These are phyloP conservation scores for Operophtera brumata DNA, from an alignment of 2,888 invertebrate genomes.

Conservation along the genomic window DNA sequence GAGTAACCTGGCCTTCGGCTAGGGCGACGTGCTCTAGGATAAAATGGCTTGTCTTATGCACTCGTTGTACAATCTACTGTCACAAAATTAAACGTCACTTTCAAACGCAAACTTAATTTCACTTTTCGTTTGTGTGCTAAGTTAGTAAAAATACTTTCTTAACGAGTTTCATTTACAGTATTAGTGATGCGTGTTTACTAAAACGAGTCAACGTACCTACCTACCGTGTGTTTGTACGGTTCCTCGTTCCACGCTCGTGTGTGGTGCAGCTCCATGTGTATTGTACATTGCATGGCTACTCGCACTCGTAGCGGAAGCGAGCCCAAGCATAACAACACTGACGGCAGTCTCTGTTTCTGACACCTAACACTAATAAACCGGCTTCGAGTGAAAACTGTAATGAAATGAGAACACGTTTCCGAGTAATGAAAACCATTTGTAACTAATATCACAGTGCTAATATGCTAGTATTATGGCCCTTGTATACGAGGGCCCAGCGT, in stretches of 20 bases:
- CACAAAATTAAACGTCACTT: not conserved
- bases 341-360: conserved; percentile 65
- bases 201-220: conserved; percentile 58
- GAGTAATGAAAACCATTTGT: conserved; percentile 28
- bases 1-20: too few relatives aligned
- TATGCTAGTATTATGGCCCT: too few relatives aligned
- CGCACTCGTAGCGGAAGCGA: conserved; percentile 59
- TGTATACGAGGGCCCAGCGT: too few relatives aligned
- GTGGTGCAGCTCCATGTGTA: conserved; percentile 27
- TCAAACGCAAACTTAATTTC: not conserved
- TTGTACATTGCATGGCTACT: conserved; percentile 14
- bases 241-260: conserved; percentile 45
- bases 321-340: conserved; percentile 69
- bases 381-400: conserved; percentile 65
- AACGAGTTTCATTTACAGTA: conserved; percentile 28
- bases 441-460: conserved; percentile 11
- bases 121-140: conserved; percentile 9
- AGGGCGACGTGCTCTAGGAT: too few relatives aligned
- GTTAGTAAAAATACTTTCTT: conserved; percentile 20
- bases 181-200: conserved; percentile 61
- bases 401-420: conserved; percentile 63
- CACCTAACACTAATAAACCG: conserved; percentile 69
- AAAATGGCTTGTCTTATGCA: too few relatives aligned
- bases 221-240: conserved; percentile 52
- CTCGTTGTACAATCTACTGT: too few relatives aligned